Evolutionary conservation across 53 echinoderm and acorn worm genomes (phyloP).

Genomic region (Hippasteria phrygiana): DNA sequence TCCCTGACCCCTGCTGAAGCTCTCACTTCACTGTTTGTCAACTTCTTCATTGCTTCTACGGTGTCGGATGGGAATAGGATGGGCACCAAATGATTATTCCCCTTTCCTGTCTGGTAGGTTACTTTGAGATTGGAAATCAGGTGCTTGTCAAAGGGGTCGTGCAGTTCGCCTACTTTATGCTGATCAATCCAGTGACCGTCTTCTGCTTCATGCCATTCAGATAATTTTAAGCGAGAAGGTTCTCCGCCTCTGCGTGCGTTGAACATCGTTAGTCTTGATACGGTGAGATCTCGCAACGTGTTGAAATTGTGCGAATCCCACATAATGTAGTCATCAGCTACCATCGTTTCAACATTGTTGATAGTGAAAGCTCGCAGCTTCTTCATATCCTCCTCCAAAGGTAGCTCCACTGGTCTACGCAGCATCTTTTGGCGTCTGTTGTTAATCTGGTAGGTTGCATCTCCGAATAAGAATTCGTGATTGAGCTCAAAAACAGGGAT

Average conservation of each 20-base stretch:
- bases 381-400: conserved; percentile 72
- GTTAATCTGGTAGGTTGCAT: conserved; percentile 68
- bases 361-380: conserved; percentile 64
- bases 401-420: conserved; percentile 61
- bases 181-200: conserved; percentile 42
- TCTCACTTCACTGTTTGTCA: conserved; percentile 25
- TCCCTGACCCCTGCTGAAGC: conserved; percentile 18
- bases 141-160: conserved; percentile 54
- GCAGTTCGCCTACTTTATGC: conserved; percentile 3
- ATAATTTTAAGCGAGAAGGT: conserved; percentile 31
- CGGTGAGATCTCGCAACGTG: conserved; percentile 52
- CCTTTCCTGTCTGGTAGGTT: conserved; percentile 82
- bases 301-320: conserved; percentile 49
- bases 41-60: conserved; percentile 52
- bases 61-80: conserved; percentile 73
- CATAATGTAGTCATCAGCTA: conserved; percentile 37
- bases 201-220: conserved; percentile 53
- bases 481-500: conserved; percentile 68
- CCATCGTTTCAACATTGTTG: conserved; percentile 33
- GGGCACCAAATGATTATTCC: conserved; percentile 74
- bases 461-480: conserved; percentile 46
- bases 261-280: conserved; percentile 65
- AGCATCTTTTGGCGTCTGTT: conserved; percentile 64
- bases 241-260: conserved; percentile 71
- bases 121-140: conserved; percentile 63